Evolutionary conservation across 1,140 invertebrate species (phyloP), one percentile per base, ranked within the genome.

Genomic region (Rhyzopertha dominica): DNA sequence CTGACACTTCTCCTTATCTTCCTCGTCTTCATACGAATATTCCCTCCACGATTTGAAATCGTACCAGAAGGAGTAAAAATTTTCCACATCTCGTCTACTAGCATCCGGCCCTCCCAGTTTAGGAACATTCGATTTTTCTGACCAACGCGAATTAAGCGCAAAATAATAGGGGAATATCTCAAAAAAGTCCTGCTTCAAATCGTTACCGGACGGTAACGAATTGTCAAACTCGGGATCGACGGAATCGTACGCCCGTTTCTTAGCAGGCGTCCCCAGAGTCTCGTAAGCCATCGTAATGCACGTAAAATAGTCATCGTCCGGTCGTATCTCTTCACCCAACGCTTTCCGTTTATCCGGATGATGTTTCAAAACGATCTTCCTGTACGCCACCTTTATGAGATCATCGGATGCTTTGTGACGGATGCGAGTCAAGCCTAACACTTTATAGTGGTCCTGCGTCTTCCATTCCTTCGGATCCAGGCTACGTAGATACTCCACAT

Each of bases 251-350:
- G 94, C 86, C 49, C 85, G 75, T 51, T 95, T 75, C 60, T 87
- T 92, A 4, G 75, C 64, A 9, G 84, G 76, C 56, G 83, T 90
- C 0, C 93, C 89, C 46, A 94, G 73, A 19, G 82, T 90, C 73
- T 96, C 92, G 78, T 87, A 92, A 10, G 95, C 95, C 76, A 92
- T 93, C n/a, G 95, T 98, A 59, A 99, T 98, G 66, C 95, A 98
- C 0, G 94, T 93, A 67, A 98, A 99, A 71, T 98, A 98, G 72
- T 98, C 95, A 61, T 94, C 86, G 53, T 93, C 90, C 1, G 79
- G 74, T 47, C 81, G 77, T 8, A 94, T 78, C 55, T 88, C 81
- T 67, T 93, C 90, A 28, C 91, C 86, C 68, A 81, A 74, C 37
- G 83, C 87, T 75, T 91, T 87, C 43, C 95, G 77, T 68, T 99